phyloP scores from a whole-genome alignment of 2,113 vertebrate species.

The Leptosomus discolor region DNA sequence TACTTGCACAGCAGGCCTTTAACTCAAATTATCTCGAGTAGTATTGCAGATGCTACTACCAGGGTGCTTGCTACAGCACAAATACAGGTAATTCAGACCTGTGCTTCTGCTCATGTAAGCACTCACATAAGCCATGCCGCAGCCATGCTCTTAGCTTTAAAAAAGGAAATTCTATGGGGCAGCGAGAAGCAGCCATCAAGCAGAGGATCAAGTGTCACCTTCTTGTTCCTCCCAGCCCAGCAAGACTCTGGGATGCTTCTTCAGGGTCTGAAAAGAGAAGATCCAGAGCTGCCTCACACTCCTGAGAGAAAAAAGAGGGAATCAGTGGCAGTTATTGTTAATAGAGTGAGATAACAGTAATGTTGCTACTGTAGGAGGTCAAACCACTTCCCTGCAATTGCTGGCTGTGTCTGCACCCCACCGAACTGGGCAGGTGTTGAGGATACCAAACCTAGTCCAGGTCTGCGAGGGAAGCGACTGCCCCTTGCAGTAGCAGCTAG shows the following conservation, averaged over 20 bases:
- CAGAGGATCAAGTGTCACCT: not conserved
- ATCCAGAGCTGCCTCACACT: not conserved
- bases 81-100: not conserved
- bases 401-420: not conserved
- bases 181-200: not conserved
- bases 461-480: rapidly evolving
- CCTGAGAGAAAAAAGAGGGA: not conserved
- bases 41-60: not conserved
- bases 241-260: not conserved
- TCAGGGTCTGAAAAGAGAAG: not conserved
- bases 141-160: not conserved
- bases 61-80: not conserved
- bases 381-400: rapidly evolving
- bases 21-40: not conserved
- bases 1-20: not conserved
- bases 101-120: no score
- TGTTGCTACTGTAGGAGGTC: not conserved
- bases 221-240: not conserved
- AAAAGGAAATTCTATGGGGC: not conserved
- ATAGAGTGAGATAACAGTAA: not conserved
- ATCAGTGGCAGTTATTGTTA: not conserved
- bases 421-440: not conserved
- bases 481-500: not conserved
- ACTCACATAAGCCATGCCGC: not conserved
- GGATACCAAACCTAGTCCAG: not conserved